Base-by-base conservation (phyloP, 2,113 vertebrate genomes). In the Bubalus kerabau region DNA sequence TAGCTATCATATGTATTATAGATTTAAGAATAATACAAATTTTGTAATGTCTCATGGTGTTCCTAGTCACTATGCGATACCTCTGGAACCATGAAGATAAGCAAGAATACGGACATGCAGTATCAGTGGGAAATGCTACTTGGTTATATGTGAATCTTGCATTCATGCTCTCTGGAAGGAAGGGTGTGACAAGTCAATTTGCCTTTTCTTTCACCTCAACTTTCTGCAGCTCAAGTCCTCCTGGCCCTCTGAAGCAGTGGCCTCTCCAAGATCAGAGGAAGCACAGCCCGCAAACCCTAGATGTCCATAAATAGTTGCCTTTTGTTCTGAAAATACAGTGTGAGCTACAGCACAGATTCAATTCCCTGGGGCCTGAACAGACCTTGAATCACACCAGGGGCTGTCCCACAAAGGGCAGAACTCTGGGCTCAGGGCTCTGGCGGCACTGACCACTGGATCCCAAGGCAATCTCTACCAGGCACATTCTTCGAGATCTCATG, bases 261-360 rank as follows among this genome's bases (percentile, higher is more conserved):
- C 74, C 54, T 89, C 26, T 82, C 67, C 57, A 82, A 76, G 46
- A 71, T 62, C 32, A 48, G 54, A 60, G 11, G 32, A 92, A 81
- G 80, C 59, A 62, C 80, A 82, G 17, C 46, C 93, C 54, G 17
- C 46, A 87, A 32, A 74, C 67, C 50, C 81, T 71, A 67, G 10
- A 80, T 59, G 91, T 50, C 52, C 67, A 43, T 43, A 86, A 91
- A 82, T 48, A 78, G 71, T 57, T 3, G 2, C 21, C 56, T 97
- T 92, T 76, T 60, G 71, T 74, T 86, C 80, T 13, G 56, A 83
- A 76, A 90, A 90, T 62, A 87, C 36, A 91, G 80, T n/a, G 50
- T 32, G 26, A 86, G 40, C 46, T 2, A 3, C 54, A n/a, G 28
- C n/a, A 13, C 36, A 32, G 46, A 89, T 86, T 62, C 78, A 67